Evolutionary conservation across 2,888 invertebrate genomes (phyloP), one percentile per base, ranked within the genome.

Genomic region (Tenthredo mesomela): DNA sequence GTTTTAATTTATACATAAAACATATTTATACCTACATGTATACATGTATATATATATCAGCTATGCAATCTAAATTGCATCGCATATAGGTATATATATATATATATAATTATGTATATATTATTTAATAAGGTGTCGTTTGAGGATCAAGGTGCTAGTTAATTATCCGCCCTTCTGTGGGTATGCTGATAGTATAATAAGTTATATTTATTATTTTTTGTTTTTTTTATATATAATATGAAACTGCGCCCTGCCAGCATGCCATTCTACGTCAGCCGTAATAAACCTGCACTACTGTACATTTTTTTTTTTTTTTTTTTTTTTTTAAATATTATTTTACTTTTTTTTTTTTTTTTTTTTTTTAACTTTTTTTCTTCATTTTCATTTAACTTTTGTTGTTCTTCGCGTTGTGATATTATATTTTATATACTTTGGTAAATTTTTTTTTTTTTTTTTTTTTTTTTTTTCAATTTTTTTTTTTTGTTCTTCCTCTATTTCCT

Each of bases 241-340:
- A 78, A 78, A 70, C 61, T 73, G 82, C 78, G 47, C 84, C 80
- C 67, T 65, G 84, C 67, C 84, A 78, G 89, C 90, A 90, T 91
- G 90, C 90, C 89, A 87, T 87, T 89, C 89, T 90, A 91, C 90
- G 88, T 91, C 91, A 91, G 91, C 89, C 91, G 90, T 90, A 91
- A 90, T 91, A 86, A 89, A 87, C 87, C 61, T 61, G 58, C 90
- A 90, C 91, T 91, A 92, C 91, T 91, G 88, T 91, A 91, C 89
- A 90, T 87, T 91, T 89, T 87, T 88, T 90, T 91, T 90, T 89
- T 89, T 88, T 90, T 91, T 91, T 78, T 84, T 84, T 50, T 75
- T 89, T 91, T 92, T 91, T 91, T 89, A 88, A n/a, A n/a, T n/a
- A n/a, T n/a, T n/a, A n/a, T n/a, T n/a, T n/a, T n/a, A n/a, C n/a